These are phyloP conservation scores for Petromus typicus DNA, from an alignment of 2,113 vertebrate species.

Conservation along the genomic window DNA sequence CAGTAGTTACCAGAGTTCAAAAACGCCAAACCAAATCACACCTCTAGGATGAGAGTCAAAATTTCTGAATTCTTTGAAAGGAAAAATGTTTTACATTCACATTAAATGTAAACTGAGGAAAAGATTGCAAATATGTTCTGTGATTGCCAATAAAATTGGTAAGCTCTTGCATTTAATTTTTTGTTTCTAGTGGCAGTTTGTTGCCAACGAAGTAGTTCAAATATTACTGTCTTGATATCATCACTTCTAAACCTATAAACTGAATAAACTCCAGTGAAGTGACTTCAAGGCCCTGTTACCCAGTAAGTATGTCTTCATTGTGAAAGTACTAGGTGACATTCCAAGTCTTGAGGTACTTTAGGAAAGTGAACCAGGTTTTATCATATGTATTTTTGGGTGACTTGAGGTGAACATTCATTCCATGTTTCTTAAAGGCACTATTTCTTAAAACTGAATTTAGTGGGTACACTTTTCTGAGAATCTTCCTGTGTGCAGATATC, in stretches of 20 bases:
- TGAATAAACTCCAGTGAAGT: neutral
- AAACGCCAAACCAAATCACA: neutral
- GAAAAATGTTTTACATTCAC: neutral
- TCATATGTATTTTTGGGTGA: neutral
- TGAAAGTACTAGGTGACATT: neutral
- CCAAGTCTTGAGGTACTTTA: neutral
- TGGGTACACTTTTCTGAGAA: neutral
- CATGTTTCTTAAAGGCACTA: neutral
- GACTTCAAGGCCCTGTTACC: neutral
- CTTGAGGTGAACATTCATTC: neutral
- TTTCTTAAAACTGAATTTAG: constrained; percentile 7
- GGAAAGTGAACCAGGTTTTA: neutral
- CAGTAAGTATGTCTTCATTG: neutral
- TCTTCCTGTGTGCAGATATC: neutral
- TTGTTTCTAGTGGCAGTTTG: neutral
- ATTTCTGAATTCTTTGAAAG: neutral
- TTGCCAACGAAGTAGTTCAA: neutral
- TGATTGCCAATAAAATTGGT: neutral
- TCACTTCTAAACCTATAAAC: neutral
- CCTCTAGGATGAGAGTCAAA: neutral
- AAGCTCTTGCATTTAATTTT: neutral
- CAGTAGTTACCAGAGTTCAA: neutral
- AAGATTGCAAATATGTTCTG: neutral
- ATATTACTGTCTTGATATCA: neutral
- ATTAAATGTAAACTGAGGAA: neutral